phyloP scores from a whole-genome alignment of 1,140 invertebrate species.

The Drosophila sp. region DNA sequence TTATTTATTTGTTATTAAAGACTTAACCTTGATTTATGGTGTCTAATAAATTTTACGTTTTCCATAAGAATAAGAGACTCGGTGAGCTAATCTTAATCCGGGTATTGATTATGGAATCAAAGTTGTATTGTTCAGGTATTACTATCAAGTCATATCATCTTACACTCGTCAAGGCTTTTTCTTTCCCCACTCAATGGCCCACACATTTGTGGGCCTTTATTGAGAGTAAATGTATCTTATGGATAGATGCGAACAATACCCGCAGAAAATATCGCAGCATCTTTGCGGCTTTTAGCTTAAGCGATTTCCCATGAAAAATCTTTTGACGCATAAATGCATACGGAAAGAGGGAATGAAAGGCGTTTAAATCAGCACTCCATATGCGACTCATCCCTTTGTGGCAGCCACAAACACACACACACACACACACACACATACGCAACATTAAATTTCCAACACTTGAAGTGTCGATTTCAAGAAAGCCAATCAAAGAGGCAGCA shows the following conservation, averaged over 20 bases:
- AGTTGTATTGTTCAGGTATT: slow-evolving; percentile 13
- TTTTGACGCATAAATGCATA: slow-evolving; percentile 51
- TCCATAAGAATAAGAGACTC: slow-evolving; percentile 22
- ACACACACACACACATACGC: slow-evolving; percentile 25
- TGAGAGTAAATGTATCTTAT: background rate
- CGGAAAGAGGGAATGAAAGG: slow-evolving; percentile 25
- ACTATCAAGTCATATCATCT: slow-evolving; percentile 19
- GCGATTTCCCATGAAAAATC: slow-evolving; percentile 56
- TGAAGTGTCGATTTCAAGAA: slow-evolving; percentile 58
- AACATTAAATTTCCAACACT: slow-evolving; percentile 55
- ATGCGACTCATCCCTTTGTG: slow-evolving; percentile 1
- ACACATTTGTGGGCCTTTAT: slow-evolving; percentile 10
- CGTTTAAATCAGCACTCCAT: slow-evolving; percentile 35
- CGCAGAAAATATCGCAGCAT: slow-evolving; percentile 30
- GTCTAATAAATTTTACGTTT: slow-evolving; percentile 19
- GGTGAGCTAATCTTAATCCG: slow-evolving; percentile 30
- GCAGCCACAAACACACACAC: slow-evolving; percentile 4
- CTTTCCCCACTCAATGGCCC: slow-evolving; percentile 14
- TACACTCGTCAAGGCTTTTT: slow-evolving; percentile 16
- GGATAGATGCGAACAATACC: slow-evolving; percentile 2
- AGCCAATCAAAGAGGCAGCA: slow-evolving; percentile 49
- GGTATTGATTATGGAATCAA: slow-evolving; percentile 15
- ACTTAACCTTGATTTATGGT: slow-evolving; percentile 1
- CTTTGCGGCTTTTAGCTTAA: slow-evolving; percentile 36
- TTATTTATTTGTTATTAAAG: background rate